A percentile compares a stretch with the other conserved stretches of the same genome.
These are phyloP conservation scores for Cheiracanthium punctorium DNA, from an alignment of 2,888 invertebrate species.

Conservation along the genomic window DNA sequence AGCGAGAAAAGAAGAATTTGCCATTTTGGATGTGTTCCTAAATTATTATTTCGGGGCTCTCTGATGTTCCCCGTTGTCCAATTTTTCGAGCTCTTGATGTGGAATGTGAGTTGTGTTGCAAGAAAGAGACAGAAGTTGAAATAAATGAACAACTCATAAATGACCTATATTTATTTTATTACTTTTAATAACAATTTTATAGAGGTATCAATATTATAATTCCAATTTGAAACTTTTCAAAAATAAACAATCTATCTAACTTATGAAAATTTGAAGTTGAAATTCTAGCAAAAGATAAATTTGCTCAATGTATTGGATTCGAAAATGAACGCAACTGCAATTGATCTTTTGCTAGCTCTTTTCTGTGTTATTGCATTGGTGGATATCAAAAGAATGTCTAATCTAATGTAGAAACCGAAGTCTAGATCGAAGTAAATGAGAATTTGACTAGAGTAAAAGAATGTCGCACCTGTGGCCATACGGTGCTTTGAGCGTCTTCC, in stretches of 20 bases:
- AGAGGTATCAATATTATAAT: neutral
- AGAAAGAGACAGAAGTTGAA: neutral
- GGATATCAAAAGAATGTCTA: too few relatives aligned
- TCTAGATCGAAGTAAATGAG: neutral
- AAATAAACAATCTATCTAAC: neutral
- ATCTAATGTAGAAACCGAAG: too few relatives aligned
- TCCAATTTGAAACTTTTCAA: neutral
- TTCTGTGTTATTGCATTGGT: too few relatives aligned
- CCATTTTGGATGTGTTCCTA: too few relatives aligned
- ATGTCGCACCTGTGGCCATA: conserved; percentile 69
- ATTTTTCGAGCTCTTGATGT: too few relatives aligned
- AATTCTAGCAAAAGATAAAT: neutral
- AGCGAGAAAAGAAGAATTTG: too few relatives aligned
- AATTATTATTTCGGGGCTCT: too few relatives aligned
- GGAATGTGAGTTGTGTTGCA: too few relatives aligned
- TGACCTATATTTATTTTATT: conserved; percentile 7
- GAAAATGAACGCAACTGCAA: neutral
- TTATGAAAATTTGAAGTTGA: neutral
- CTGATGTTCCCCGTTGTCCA: too few relatives aligned
- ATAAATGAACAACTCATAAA: neutral
- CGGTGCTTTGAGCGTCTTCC: conserved; percentile 68
- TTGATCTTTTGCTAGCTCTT: too few relatives aligned
- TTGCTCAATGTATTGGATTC: too few relatives aligned
- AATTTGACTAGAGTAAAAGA: conserved; percentile 62
- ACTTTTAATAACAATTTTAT: neutral